phyloP scores from a whole-genome alignment of 2,797 vertebrate species.

The Sebastes glaucus region DNA sequence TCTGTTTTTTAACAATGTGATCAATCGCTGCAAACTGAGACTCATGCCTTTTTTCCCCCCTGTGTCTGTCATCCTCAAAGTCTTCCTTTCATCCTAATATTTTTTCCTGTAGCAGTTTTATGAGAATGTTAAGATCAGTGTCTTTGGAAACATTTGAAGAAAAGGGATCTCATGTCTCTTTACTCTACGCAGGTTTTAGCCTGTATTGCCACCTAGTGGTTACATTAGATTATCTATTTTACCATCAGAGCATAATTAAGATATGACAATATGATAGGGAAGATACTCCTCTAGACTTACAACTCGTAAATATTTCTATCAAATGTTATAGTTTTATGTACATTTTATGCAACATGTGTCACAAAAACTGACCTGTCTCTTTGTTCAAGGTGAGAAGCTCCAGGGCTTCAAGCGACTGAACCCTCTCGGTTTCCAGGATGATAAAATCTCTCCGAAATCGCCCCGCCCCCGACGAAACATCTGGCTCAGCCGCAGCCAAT shows the following conservation, averaged over 20 bases:
- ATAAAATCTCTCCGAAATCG: slow-evolving; percentile 94
- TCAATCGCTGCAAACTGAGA: not conserved
- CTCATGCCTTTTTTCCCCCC: not conserved
- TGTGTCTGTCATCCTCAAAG: not conserved
- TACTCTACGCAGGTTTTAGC: not conserved
- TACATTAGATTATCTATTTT: not conserved
- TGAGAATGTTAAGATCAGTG: not conserved
- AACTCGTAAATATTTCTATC: not conserved
- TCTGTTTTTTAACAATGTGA: not conserved
- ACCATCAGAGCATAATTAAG: not conserved
- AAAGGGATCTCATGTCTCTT: not conserved
- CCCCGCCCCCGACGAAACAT: slow-evolving; percentile 93
- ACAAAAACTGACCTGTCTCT: not conserved
- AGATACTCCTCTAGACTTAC: not conserved
- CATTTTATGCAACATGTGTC: not conserved
- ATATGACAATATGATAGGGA: rapidly evolving
- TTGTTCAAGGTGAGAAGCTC: slow-evolving; percentile 85
- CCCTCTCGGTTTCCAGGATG: slow-evolving; percentile 85
- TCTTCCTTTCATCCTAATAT: not conserved
- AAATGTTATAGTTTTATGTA: not conserved
- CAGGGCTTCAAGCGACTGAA: slow-evolving; percentile 92
- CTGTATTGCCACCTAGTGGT: slow-evolving; percentile 61
- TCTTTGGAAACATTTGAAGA: not conserved
- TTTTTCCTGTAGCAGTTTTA: not conserved
- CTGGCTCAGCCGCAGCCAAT: slow-evolving; percentile 96